Base-by-base conservation (phyloP, 1,140 invertebrate genomes). In the Elymnias hypermnestra region DNA sequence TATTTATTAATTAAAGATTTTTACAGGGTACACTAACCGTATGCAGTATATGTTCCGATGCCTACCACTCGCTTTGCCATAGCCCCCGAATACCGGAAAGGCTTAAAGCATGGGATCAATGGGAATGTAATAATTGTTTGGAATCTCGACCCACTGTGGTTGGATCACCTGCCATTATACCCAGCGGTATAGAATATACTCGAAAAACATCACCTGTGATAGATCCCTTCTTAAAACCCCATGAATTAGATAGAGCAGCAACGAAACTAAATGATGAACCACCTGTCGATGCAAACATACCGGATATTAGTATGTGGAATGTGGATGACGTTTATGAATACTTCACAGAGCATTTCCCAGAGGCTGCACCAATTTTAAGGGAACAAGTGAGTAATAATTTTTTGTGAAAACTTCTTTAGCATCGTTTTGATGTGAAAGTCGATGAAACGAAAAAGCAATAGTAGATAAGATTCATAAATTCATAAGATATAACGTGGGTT, bases 291-390 rank as follows among this genome's bases (percentile, higher is more conserved):
- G 89, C 89, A 14, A 89, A 84, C 50, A 92, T 94, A 64, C 94
- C 94, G 10, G 93, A 95, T 85, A 93, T 93, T 6, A 89, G 90
- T 0, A 88, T 91, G 63, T 97, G 95, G 95, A 21, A 21, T 2
- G 89, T 90, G 5, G 90, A 93, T 49, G 92, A 97, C 75, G 94
- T 97, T 1, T 93, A 91, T 69, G 87, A 91, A 10, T 96, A 95
- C 84, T 94, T 96, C 68, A 86, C 86, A 4, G 87, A 91, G 49
- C 89, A 92, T 57, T 94, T 94, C 28, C 90, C 90, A 1, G 91
- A 94, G 57, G 90, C 93, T 65, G 93, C 94, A 8, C 88, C 91
- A 44, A 89, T 93, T 17, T 95, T 97, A 61, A 90, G 89, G 64
- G 91, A 95, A 56, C 93, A 96, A 88, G 94, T 95, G 81, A 81